Evolutionary conservation across 53 echinoderm and acorn worm genomes (phyloP).

Genomic region (Astropecten irregularis): DNA sequence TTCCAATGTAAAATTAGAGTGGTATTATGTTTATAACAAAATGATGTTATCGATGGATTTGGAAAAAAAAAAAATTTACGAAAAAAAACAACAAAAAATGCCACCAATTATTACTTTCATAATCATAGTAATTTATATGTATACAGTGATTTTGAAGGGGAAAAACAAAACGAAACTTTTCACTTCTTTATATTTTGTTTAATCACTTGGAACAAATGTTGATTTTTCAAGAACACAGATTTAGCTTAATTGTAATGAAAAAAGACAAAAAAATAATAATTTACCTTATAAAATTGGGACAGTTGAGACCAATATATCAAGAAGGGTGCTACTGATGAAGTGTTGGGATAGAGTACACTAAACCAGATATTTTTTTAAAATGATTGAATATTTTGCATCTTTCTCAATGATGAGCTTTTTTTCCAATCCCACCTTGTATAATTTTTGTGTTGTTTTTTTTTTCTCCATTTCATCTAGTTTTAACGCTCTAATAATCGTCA

Average conservation of each 20-base stretch:
- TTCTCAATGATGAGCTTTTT: background rate
- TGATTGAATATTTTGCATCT: constrained; percentile 26
- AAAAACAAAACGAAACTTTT: constrained; percentile 28
- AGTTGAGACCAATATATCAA: constrained; percentile 32
- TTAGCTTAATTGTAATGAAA: constrained; percentile 1
- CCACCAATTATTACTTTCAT: constrained; percentile 54
- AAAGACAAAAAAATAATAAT: constrained; percentile 4
- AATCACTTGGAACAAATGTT: constrained; percentile 49
- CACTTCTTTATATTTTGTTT: constrained; percentile 52
- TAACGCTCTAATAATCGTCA: constrained; percentile 49
- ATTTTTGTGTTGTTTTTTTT: constrained; percentile 28
- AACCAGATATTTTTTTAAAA: constrained; percentile 41
- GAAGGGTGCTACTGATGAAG: constrained; percentile 64
- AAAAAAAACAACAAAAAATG: constrained; percentile 12
- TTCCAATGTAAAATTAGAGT: constrained; percentile 49
- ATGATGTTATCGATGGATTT: background rate
- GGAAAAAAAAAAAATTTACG: no score
- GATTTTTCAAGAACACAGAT: constrained; percentile 19
- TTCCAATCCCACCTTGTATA: constrained; percentile 31
- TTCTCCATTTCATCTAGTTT: constrained; percentile 51
- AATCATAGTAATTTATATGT: constrained; percentile 57
- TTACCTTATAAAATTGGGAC: no score
- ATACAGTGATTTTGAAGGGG: constrained; percentile 43
- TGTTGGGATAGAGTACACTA: constrained; percentile 35
- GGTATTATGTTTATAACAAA: constrained; percentile 49